These are phyloP conservation scores for Ataeniobius toweri DNA, from an alignment of 2,797 vertebrate species.

Conservation along the genomic window DNA sequence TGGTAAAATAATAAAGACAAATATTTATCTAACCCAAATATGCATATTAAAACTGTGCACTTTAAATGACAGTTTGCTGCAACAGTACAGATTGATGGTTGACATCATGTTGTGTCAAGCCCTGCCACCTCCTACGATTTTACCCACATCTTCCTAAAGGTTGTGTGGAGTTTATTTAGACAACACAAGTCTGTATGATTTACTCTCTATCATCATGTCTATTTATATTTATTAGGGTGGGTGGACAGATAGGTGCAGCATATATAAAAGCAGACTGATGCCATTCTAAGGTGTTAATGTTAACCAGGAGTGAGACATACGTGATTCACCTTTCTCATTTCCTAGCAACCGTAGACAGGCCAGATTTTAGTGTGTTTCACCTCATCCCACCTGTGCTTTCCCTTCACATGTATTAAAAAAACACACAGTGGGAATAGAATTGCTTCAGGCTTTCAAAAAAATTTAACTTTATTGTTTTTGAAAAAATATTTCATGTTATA, in stretches of 20 bases:
- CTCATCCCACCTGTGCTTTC: slow-evolving; percentile 51
- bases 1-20: background rate
- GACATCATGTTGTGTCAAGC: slow-evolving; percentile 45
- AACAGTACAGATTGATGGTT: slow-evolving; percentile 25
- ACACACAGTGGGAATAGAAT: background rate
- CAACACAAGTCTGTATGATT: slow-evolving; percentile 8
- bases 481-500: slow-evolving; percentile 17
- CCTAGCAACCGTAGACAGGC: slow-evolving; percentile 68
- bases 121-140: slow-evolving; percentile 49
- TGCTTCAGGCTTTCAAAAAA: slow-evolving; percentile 8
- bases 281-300: slow-evolving; percentile 56
- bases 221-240: slow-evolving; percentile 28
- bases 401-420: slow-evolving; percentile 22
- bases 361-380: slow-evolving; percentile 54
- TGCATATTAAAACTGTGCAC: background rate
- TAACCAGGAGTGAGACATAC: slow-evolving; percentile 55
- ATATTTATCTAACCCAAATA: background rate
- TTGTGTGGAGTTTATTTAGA: slow-evolving; percentile 19
- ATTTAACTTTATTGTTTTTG: background rate
- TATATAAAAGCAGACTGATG: slow-evolving; percentile 35
- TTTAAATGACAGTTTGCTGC: slow-evolving; percentile 12
- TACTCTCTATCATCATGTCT: slow-evolving; percentile 26
- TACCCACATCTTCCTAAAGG: slow-evolving; percentile 22
- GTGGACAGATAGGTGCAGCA: slow-evolving; percentile 1
- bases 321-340: slow-evolving; percentile 70